Evolutionary conservation across 2,797 vertebrate genomes (phyloP).

Genomic region (Apogon talboti): DNA sequence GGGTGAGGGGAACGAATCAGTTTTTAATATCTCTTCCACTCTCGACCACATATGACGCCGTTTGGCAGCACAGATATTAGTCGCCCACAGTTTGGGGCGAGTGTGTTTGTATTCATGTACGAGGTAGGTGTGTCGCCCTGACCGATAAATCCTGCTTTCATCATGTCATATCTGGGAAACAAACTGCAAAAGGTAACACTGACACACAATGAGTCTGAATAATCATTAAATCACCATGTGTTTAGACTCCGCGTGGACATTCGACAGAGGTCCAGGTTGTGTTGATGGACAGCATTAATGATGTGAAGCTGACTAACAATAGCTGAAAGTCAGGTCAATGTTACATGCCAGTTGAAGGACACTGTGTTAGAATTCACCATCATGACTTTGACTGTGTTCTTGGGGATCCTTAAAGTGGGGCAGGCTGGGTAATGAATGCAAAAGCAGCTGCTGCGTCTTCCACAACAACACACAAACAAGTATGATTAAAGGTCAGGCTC

Average conservation of each 20-base stretch:
- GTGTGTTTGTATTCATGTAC: conserved; percentile 6
- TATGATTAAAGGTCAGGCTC: conserved; percentile 46
- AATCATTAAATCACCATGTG: too few species aligned
- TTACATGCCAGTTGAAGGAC: conserved; percentile 1
- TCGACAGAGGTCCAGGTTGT: too few species aligned
- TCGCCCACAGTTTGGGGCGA: conserved; percentile 29
- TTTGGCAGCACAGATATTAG: conserved; percentile 47
- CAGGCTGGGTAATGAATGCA: conserved; percentile 15
- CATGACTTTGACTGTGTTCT: conserved; percentile 12
- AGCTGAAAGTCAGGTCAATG: conserved; percentile 10
- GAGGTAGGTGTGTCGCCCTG: too few species aligned
- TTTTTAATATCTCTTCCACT: conserved; percentile 38
- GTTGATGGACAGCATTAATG: too few species aligned
- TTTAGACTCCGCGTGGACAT: too few species aligned
- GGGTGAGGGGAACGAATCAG: conserved; percentile 39
- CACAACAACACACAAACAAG: background rate
- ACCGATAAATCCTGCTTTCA: too few species aligned
- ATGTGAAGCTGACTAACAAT: background rate
- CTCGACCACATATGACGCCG: conserved; percentile 21
- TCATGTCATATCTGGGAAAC: too few species aligned
- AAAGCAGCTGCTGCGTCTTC: conserved; percentile 24
- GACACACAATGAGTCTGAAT: too few species aligned
- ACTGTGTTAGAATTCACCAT: conserved; percentile 23
- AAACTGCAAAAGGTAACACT: too few species aligned
- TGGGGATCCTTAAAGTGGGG: conserved; percentile 2